These are phyloP conservation scores for Sebastes itinus DNA, from an alignment of 2,797 vertebrate species.

Conservation along the genomic window DNA sequence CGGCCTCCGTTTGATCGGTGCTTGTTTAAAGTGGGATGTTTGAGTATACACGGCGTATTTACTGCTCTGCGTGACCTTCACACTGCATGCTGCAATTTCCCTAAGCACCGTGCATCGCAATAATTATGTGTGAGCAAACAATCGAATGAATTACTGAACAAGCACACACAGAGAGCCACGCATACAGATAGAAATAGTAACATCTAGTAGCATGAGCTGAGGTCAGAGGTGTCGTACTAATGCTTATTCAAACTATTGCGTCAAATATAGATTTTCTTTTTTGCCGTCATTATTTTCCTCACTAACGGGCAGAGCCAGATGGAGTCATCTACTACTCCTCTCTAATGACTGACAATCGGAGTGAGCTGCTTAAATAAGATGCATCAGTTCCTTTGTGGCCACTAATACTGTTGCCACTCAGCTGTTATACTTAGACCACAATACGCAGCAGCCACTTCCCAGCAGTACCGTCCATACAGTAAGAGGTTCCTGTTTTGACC, in stretches of 20 bases:
- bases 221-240: not conserved
- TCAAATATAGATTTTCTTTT: not conserved
- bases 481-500: not conserved
- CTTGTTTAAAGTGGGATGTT: conserved; percentile 45
- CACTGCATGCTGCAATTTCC: conserved; percentile 52
- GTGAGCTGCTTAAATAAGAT: conserved; percentile 30
- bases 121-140: conserved; percentile 64
- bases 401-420: conserved; percentile 4
- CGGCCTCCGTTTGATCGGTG: conserved; percentile 5
- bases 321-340: conserved; percentile 11
- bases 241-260: not conserved
- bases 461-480: not conserved
- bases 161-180: conserved; percentile 14
- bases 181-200: not conserved
- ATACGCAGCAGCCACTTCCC: not conserved
- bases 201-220: not conserved
- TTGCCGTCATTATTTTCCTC: not conserved
- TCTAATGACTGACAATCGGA: conserved; percentile 22
- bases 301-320: conserved; percentile 28
- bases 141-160: conserved; percentile 47
- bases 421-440: conserved; percentile 23
- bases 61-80: conserved; percentile 59
- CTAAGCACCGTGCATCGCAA: conserved; percentile 41
- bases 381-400: conserved; percentile 19
- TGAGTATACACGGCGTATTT: conserved; percentile 37